phyloP scores from a whole-genome alignment of 2,888 invertebrate species.

The Melitaea athalia region DNA sequence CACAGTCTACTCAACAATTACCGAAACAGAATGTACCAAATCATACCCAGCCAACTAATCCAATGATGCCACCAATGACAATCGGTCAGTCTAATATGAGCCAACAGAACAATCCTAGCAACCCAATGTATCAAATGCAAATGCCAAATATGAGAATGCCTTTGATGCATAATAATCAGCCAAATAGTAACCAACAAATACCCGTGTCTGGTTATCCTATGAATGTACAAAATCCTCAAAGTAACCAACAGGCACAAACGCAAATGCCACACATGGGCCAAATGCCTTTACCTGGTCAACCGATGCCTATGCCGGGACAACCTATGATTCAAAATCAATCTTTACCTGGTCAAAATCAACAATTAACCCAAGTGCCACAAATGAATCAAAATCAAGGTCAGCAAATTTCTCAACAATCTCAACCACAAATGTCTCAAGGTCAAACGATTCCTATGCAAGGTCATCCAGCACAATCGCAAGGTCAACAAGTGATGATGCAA shows the following conservation, averaged over 20 bases:
- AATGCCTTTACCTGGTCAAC: slow-evolving; percentile 56
- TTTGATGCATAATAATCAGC: slow-evolving; percentile 60
- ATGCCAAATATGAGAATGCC: slow-evolving; percentile 75
- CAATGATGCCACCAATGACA: slow-evolving; percentile 59
- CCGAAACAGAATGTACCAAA: slow-evolving; percentile 61
- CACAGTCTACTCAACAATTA: slow-evolving; percentile 50
- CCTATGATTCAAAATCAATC: slow-evolving; percentile 47
- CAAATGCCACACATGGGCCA: slow-evolving; percentile 59
- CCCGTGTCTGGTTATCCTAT: slow-evolving; percentile 61
- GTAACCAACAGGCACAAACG: slow-evolving; percentile 51
- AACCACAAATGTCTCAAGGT: slow-evolving; percentile 47
- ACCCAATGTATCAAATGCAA: slow-evolving; percentile 67
- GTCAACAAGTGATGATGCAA: slow-evolving; percentile 50
- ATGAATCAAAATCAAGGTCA: slow-evolving; percentile 44
- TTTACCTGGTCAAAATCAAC: slow-evolving; percentile 53
- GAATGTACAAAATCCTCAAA: slow-evolving; percentile 59
- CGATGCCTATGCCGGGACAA: slow-evolving; percentile 44
- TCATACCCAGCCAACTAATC: slow-evolving; percentile 52
- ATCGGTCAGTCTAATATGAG: slow-evolving; percentile 55
- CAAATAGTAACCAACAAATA: slow-evolving; percentile 57
- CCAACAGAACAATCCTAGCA: slow-evolving; percentile 59
- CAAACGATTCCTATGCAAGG: slow-evolving; percentile 53
- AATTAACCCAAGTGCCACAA: slow-evolving; percentile 46
- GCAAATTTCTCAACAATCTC: slow-evolving; percentile 47
- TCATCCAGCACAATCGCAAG: slow-evolving; percentile 50